Evolutionary conservation across 2,113 vertebrate species (phyloP), one percentile per base, ranked within the genome.

Genomic region (Thamnaconus septentrionalis): DNA sequence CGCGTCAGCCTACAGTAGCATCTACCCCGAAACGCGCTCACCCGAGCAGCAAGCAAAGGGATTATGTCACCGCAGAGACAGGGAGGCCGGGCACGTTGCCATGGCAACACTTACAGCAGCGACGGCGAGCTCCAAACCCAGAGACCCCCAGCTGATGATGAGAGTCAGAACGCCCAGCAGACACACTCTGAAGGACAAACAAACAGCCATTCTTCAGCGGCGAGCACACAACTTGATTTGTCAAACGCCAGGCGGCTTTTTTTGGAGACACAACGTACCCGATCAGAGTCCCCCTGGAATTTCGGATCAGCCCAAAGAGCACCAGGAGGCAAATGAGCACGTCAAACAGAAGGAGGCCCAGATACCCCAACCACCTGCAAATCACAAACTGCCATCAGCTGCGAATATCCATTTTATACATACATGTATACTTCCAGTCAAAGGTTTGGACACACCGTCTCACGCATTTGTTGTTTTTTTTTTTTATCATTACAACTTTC

Each of bases 301-400:
- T 98, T 9, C 95, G 94, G 47, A 97, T 97, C 64, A 98, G 93
- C 18, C 96, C 96, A 1, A 96, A 95, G 7, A 98, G 93, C 81
- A 96, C 96, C 84, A 98, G 91, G 53, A 98, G 91, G 81, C 96
- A 98, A 51, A 97, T 95, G 73, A 95, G 88, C 2, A 97, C 95
- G 3, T 98, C 90, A 5, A 97, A 95, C 53, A 98, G 89, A 57
- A 98, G 92, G 61, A 98, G 87, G 44, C 94, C 90, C 44, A 98
- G 81, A 71, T 97, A 98, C 3, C 92, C 95, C 84, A 97, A 85
- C 96, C 96, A 98, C 87, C 95, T 98, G 87, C 1, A 61, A 9
- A 64, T 5, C 64, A 5, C 11, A 61, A 39, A 52, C 0, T 18
- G 48, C 56, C 52, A 64, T 7, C n/a, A 71, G 5, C 6, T 8